Percentiles rank a stretch among this genome's conserved stretches.
These are phyloP conservation scores for Tolmerus cingulatus DNA, from an alignment of 2,888 invertebrate species.

Conservation along the genomic window DNA sequence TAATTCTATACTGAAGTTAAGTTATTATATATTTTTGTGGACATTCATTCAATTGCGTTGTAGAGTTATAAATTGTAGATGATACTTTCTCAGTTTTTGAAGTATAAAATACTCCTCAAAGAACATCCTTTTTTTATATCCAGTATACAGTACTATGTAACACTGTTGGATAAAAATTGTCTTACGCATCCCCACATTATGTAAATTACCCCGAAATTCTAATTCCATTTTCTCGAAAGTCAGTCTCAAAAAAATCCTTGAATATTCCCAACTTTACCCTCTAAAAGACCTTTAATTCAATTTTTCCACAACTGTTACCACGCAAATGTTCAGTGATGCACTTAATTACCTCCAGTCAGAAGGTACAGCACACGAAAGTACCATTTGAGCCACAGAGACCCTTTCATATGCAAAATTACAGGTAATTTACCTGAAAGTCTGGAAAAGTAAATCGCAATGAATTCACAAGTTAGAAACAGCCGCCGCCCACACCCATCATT, in stretches of 20 bases:
- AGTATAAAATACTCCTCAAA: too few species aligned
- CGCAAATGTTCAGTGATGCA: not conserved
- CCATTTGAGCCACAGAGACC: not conserved
- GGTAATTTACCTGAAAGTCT: slow-evolving; percentile 19
- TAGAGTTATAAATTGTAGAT: too few species aligned
- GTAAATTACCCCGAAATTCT: not conserved
- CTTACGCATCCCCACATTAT: not conserved
- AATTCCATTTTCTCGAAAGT: not conserved
- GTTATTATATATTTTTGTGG: too few species aligned
- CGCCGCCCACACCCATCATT: slow-evolving; percentile 8
- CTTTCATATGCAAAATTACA: slow-evolving; percentile 13
- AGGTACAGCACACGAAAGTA: not conserved
- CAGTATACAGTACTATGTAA: not conserved
- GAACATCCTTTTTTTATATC: too few species aligned
- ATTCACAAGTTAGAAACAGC: slow-evolving; percentile 24
- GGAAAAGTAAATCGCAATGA: slow-evolving; percentile 12
- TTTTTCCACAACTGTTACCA: not conserved
- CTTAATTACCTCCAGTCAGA: not conserved
- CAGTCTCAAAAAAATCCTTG: not conserved
- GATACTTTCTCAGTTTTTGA: too few species aligned
- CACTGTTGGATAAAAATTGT: not conserved
- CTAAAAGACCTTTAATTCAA: not conserved
- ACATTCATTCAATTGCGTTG: too few species aligned
- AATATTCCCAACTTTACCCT: not conserved
- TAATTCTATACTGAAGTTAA: too few species aligned